A percentile compares a stretch with the other conserved stretches of the same genome.
Conservation (phyloP, 2,113 vertebrate species). For the Ellobius talpinus region DNA sequence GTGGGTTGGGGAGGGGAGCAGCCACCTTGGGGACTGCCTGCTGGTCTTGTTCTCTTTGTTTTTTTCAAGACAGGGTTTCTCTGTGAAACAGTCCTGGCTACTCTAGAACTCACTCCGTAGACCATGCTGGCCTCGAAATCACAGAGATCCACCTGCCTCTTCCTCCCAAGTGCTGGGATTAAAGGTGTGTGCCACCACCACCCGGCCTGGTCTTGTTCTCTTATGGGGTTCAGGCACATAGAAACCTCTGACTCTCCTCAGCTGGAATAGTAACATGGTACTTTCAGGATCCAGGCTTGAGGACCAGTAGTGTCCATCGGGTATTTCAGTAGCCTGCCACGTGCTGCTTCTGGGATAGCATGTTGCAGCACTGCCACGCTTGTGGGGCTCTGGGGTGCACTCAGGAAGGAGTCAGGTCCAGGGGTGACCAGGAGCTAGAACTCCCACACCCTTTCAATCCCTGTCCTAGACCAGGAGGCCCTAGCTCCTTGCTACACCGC, state of each 20-base stretch:
- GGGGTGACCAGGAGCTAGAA: background rate
- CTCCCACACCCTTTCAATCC: background rate
- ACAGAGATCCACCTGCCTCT: too few relatives aligned
- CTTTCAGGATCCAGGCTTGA: background rate
- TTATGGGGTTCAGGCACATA: background rate
- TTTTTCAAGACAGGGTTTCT: too few relatives aligned
- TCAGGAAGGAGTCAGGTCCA: background rate
- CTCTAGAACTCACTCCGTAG: too few relatives aligned
- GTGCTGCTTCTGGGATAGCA: background rate
- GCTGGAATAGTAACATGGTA: background rate
- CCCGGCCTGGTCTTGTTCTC: background rate
- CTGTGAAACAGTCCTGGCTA: too few relatives aligned
- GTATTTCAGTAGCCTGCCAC: background rate
- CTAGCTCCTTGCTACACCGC: background rate
- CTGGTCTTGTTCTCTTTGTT: background rate
- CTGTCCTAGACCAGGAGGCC: background rate
- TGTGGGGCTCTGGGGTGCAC: background rate
- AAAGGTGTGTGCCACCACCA: too few relatives aligned
- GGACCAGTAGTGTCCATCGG: too few relatives aligned
- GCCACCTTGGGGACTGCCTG: background rate
- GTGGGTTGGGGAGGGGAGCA: too few relatives aligned
- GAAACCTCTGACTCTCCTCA: background rate
- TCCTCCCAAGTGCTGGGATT: too few relatives aligned
- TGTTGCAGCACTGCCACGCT: background rate
- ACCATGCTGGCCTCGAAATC: too few relatives aligned